A percentile compares a stretch with the other conserved stretches of the same genome.
These are phyloP conservation scores for Callyntrura guangdongensis DNA, from an alignment of 2,888 invertebrate species.

Conservation along the genomic window DNA sequence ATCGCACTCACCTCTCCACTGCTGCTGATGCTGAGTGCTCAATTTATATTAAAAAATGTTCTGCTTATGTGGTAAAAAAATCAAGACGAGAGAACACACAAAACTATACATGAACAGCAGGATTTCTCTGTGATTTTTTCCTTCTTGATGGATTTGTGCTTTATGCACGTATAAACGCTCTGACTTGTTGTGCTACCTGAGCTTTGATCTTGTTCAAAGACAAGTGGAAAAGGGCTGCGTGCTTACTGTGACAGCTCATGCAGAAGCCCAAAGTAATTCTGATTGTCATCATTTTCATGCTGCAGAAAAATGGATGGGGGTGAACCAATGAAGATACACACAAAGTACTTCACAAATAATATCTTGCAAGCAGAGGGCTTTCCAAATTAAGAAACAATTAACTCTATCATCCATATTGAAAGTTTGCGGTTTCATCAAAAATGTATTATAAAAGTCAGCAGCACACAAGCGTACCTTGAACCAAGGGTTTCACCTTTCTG, in stretches of 20 bases:
- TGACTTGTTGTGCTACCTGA: slow-evolving; percentile 44
- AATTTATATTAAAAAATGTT: slow-evolving; percentile 38
- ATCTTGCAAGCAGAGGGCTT: no score
- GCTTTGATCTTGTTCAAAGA: neutral
- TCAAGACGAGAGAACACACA: neutral
- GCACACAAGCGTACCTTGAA: no score
- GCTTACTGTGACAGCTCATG: neutral
- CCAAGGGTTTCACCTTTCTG: no score
- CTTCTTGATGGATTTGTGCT: slow-evolving; percentile 51
- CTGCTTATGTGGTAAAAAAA: slow-evolving; percentile 38
- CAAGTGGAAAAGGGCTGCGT: slow-evolving; percentile 26
- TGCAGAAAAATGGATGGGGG: no score
- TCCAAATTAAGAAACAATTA: no score
- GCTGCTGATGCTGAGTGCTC: slow-evolving; percentile 3
- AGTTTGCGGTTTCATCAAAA: no score
- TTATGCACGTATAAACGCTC: slow-evolving; percentile 2
- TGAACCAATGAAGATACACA: no score
- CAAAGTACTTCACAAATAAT: no score
- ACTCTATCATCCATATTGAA: no score
- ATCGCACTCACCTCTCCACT: neutral
- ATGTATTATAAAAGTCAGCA: no score
- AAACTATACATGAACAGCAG: slow-evolving; percentile 48
- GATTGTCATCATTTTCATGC: no score
- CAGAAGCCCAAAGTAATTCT: slow-evolving; percentile 3
- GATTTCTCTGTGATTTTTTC: slow-evolving; percentile 58